Evolutionary conservation across 2,888 invertebrate species (phyloP), one percentile per base, ranked within the genome.

Genomic region (Miltochrista miniata): DNA sequence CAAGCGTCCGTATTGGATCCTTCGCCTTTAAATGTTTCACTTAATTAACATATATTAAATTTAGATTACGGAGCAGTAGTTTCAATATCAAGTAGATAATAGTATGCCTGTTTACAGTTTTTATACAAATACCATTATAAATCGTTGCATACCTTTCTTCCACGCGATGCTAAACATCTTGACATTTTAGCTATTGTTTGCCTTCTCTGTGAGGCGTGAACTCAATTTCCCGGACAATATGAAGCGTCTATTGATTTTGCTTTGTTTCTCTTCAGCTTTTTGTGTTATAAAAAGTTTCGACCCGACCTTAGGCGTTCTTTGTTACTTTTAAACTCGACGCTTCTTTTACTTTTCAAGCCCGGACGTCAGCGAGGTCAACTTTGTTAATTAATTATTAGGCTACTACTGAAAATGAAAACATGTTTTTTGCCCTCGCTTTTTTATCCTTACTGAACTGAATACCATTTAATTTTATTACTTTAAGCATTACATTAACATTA

Each of bases 101-200:
- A n/a, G 31, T 31, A 43, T 54, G 15, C 18, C 37, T 63, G 51
- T 67, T 55, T 63, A 63, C 51, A 52, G 38, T 59, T 63, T 54
- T 50, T 50, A 51, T 54, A 51, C 36, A 30, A 45, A 49, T 53
- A 45, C 37, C 10, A 29, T 35, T 13, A 8, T 35, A 14, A 36
- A n/a, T n/a, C n/a, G n/a, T n/a, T n/a, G n/a, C n/a, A n/a, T n/a
- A n/a, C n/a, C n/a, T n/a, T n/a, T n/a, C n/a, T n/a, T 34, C 51
- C 45, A 12, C 31, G 34, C 38, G 59, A 53, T 45, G 12, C 50
- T 42, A 40, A 51, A 51, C 12, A 48, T 43, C 33, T 49, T 51
- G 13, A 37, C 45, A 18, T 31, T 8, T n/a, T 11, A 15, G 43
- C 33, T 41, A 46, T 48, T 48, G 31, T 53, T 45, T 36, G 39